Conservation (phyloP, 2,888 invertebrate genomes). For the Aethes cnicana region DNA sequence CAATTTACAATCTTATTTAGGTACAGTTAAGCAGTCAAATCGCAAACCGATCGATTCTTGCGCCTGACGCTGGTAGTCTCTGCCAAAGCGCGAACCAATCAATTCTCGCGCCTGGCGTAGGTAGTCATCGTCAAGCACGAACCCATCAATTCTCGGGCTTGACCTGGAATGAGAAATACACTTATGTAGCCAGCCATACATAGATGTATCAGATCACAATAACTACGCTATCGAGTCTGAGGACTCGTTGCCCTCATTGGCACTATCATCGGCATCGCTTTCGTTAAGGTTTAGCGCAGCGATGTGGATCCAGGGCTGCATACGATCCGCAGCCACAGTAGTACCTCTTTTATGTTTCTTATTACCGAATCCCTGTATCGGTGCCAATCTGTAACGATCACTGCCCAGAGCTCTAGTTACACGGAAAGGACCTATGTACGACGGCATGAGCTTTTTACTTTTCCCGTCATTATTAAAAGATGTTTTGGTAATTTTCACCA, state of each 20-base stretch:
- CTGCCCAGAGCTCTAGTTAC: conserved; percentile 31
- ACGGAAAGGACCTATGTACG: conserved; percentile 33
- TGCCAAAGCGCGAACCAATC: background rate
- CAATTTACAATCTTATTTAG: too few species aligned
- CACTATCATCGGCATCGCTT: too few species aligned
- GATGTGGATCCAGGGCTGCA: background rate
- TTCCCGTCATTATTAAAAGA: conserved; percentile 38
- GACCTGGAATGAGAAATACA: too few species aligned
- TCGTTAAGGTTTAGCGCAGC: background rate
- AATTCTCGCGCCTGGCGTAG: background rate
- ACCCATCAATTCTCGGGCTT: background rate
- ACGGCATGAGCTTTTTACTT: too few species aligned
- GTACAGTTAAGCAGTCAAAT: background rate
- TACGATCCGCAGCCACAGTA: background rate
- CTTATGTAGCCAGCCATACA: too few species aligned
- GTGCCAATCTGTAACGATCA: conserved; percentile 32
- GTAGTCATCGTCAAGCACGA: background rate
- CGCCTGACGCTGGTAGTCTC: background rate
- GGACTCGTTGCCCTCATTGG: background rate
- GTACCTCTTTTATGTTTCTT: background rate
- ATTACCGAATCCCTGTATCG: conserved; percentile 7
- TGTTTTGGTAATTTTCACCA: conserved; percentile 35
- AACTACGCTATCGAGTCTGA: background rate
- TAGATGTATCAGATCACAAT: background rate
- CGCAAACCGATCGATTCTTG: background rate